These are phyloP conservation scores for Dendrophyllia cribrosa DNA, from an alignment of 64 coral and sea anemone species.

Conservation along the genomic window DNA sequence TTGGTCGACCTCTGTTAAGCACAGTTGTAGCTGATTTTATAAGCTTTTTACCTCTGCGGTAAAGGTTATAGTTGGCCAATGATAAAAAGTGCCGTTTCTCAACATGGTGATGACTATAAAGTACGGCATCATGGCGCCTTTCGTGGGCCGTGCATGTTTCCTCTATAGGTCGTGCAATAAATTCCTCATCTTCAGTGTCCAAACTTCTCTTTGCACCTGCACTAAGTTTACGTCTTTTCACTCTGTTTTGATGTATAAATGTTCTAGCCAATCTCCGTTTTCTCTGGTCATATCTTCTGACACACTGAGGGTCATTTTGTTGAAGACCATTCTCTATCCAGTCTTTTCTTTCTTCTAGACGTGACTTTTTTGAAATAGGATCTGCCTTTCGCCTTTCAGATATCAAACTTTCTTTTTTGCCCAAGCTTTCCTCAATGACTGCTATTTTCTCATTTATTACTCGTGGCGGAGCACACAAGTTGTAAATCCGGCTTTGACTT, in stretches of 20 bases:
- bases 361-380: slow-evolving; percentile 63
- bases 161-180: slow-evolving; percentile 48
- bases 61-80: slow-evolving; percentile 41
- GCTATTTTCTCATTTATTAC: slow-evolving; percentile 59
- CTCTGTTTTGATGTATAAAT: slow-evolving; percentile 60
- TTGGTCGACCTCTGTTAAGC: slow-evolving; percentile 38
- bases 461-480: too few species aligned
- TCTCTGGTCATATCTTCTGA: slow-evolving; percentile 28
- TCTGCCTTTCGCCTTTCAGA: slow-evolving; percentile 69
- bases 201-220: slow-evolving; percentile 16
- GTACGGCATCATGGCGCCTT: slow-evolving; percentile 33
- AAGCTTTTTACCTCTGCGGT: slow-evolving; percentile 41
- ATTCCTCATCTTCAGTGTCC: slow-evolving; percentile 58
- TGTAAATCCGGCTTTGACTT: too few species aligned
- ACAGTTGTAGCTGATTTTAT: slow-evolving; percentile 68
- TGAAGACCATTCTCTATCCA: slow-evolving; percentile 66
- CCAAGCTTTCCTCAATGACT: slow-evolving; percentile 53
- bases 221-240: slow-evolving; percentile 70
- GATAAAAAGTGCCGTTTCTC: slow-evolving; percentile 45
- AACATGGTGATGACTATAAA: slow-evolving; percentile 45
- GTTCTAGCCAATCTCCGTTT: slow-evolving; percentile 49
- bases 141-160: slow-evolving; percentile 59
- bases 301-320: slow-evolving; percentile 60
- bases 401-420: slow-evolving; percentile 69
- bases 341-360: slow-evolving; percentile 48